Evolutionary conservation across 1,140 invertebrate genomes (phyloP), one percentile per base, ranked within the genome.

Genomic region (Cydia strobilella): DNA sequence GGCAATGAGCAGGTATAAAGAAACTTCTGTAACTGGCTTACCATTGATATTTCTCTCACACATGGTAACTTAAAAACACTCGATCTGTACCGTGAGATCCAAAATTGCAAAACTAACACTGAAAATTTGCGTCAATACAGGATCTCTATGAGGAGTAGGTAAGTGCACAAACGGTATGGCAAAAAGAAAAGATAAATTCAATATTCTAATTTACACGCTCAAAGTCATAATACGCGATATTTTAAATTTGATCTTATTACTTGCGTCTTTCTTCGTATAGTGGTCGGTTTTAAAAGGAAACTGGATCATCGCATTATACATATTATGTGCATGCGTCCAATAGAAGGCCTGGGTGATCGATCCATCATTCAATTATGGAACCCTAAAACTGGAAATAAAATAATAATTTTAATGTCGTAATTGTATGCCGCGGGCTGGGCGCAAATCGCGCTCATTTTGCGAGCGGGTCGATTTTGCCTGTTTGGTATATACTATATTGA

Each of bases 351-450:
- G 54, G 18, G 23, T 20, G 20, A 23, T 20, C 54, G 54, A 20
- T 59, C 20, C 54, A 59, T 59, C 54, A 59, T 65, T 65, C 27
- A 65, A 35, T 27, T 65, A 65, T 35, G 65, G 65, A 69, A 69
- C 65, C 65, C 65, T 69, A 69, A 91, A 91, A 93, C 91, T 90
- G 83, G 86, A 91, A 93, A 90, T 91, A 92, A 93, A 93, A 93
- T 93, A 89, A 92, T 92, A 93, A 91, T 91, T 90, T 91, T 91
- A 93, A 93, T 91, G 90, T 84, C 89, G 90, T 92, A 92, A 92
- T 92, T 92, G 89, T 75, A 84, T 85, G 85, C 90, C 89, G 86
- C 80, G 87, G 89, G 88, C 74, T 75, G 72, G 79, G 80, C 84
- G 83, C 84, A 82, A 84, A 86, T 82, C 78, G 84, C 84, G 82